Base-by-base conservation (phyloP, 2,113 vertebrate species). In the Arvicanthis niloticus region DNA sequence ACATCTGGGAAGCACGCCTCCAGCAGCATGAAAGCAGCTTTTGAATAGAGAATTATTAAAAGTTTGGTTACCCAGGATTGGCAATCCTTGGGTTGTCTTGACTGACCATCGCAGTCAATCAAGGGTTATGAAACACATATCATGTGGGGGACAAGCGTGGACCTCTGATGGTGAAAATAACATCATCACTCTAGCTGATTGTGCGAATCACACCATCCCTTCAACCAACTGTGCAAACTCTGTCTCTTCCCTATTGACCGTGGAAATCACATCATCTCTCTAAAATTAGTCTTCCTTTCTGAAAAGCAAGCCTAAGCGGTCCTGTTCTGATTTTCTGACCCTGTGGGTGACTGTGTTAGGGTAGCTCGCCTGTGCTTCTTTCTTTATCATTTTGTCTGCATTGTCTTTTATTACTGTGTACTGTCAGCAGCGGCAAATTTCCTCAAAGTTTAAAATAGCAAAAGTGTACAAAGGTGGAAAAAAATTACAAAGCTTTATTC, bases 371-470 rank as follows among this genome's bases (percentile, higher is more conserved):
- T 77, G 22, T n/a, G 76, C 91, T 94, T 45, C 56, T 91, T 94
- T 77, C 75, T 51, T 88, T 86, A 73, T 29, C 8, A 17, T 21
- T 94, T 90, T 85, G 48, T 70, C 65, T 26, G 34, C 16, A 65
- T 53, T 92, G 51, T 17, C 80, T 48, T 88, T 90, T 42, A 73
- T 88, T 92, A 31, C 40, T 88, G 31, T 42, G 40, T 9, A 15
- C 21, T 96, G 53, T 81, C 2, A 93, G 31, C 40, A 68, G 40
- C n/a, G 3, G n/a, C n/a, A 62, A 62, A 68, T 98, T 91, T 93
- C 67, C 10, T 78, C 82, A 88, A 89, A 73, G 53, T 87, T 96
- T 92, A 89, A 89, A 93, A 88, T 58, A 88, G 40, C 68, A 62
- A 45, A 72, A 88, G 1, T 58, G 31, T n/a, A 45, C 76, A 88